These are phyloP conservation scores for Microctenopoma lineatum DNA, from an alignment of 2,797 vertebrate species.

Conservation along the genomic window DNA sequence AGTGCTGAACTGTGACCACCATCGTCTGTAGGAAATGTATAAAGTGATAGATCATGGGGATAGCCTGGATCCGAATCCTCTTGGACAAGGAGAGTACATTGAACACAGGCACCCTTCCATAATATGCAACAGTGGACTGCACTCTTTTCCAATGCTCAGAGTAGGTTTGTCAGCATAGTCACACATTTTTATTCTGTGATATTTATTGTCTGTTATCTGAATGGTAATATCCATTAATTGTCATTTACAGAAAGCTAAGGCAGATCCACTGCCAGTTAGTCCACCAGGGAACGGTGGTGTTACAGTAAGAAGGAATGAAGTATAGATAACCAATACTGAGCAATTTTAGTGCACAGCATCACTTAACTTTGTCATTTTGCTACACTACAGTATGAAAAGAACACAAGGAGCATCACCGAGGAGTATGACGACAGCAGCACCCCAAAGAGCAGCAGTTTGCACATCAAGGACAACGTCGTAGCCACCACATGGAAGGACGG, in stretches of 20 bases:
- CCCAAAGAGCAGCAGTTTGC: slow-evolving; percentile 36
- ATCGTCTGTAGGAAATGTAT: slow-evolving; percentile 81
- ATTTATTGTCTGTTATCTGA: neutral
- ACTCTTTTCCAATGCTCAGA: slow-evolving; percentile 80
- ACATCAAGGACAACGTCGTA: slow-evolving; percentile 79
- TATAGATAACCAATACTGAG: neutral
- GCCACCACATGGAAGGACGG: slow-evolving; percentile 89
- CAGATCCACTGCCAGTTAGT: slow-evolving; percentile 59
- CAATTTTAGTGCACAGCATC: neutral
- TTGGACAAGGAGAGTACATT: slow-evolving; percentile 81
- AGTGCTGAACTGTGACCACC: slow-evolving; percentile 19
- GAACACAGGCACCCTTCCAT: slow-evolving; percentile 78
- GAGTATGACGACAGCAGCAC: slow-evolving; percentile 59
- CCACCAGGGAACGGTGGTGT: neutral
- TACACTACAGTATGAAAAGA: slow-evolving; percentile 63
- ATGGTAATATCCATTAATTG: neutral
- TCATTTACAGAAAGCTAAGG: slow-evolving; percentile 83
- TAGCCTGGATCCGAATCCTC: slow-evolving; percentile 78
- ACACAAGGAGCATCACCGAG: slow-evolving; percentile 66
- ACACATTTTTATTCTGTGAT: neutral
- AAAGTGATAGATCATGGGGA: slow-evolving; percentile 66
- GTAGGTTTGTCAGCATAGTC: slow-evolving; percentile 71
- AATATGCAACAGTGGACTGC: slow-evolving; percentile 72
- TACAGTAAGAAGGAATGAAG: slow-evolving; percentile 56
- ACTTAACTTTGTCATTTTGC: too few species aligned